Conservation (phyloP, 1,140 invertebrate genomes). For the Cydia strobilella region DNA sequence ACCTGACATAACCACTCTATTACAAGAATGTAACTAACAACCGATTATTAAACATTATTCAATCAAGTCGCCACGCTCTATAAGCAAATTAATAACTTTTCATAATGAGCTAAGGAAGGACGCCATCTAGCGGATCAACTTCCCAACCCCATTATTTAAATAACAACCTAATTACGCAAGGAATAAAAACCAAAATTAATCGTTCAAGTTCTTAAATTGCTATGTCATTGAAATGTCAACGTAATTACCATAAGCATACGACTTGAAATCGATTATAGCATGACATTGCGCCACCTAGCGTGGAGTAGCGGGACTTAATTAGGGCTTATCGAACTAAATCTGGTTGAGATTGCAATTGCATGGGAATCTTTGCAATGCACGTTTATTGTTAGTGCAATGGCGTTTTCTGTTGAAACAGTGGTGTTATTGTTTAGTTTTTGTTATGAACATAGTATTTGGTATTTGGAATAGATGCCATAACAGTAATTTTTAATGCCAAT, state of each 20-base stretch:
- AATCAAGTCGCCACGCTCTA: slow-evolving; percentile 3
- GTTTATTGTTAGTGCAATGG: slow-evolving; percentile 17
- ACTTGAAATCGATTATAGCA: slow-evolving; percentile 11
- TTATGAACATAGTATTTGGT: slow-evolving; percentile 13
- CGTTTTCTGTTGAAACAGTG: slow-evolving; percentile 11
- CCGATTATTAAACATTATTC: slow-evolving; percentile 21
- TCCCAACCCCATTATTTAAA: not conserved
- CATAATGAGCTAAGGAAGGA: not conserved
- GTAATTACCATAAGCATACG: slow-evolving; percentile 1
- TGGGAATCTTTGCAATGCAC: slow-evolving; percentile 33
- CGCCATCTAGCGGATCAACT: slow-evolving; percentile 11
- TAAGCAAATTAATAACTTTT: not conserved
- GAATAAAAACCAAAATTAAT: slow-evolving; percentile 7
- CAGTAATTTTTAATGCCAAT: too few species aligned
- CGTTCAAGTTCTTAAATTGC: not conserved
- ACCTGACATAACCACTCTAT: slow-evolving; percentile 22
- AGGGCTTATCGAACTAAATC: slow-evolving; percentile 41
- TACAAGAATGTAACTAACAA: slow-evolving; percentile 18
- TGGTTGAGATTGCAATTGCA: slow-evolving; percentile 39
- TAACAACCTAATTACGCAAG: not conserved
- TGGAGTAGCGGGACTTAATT: slow-evolving; percentile 47
- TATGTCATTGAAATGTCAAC: not conserved
- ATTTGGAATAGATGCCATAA: too few species aligned
- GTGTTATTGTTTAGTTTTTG: slow-evolving; percentile 17
- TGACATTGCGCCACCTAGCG: slow-evolving; percentile 51